These are phyloP conservation scores for Urosaurus nigricauda DNA, from an alignment of 2,797 vertebrate genomes.

Conservation along the genomic window DNA sequence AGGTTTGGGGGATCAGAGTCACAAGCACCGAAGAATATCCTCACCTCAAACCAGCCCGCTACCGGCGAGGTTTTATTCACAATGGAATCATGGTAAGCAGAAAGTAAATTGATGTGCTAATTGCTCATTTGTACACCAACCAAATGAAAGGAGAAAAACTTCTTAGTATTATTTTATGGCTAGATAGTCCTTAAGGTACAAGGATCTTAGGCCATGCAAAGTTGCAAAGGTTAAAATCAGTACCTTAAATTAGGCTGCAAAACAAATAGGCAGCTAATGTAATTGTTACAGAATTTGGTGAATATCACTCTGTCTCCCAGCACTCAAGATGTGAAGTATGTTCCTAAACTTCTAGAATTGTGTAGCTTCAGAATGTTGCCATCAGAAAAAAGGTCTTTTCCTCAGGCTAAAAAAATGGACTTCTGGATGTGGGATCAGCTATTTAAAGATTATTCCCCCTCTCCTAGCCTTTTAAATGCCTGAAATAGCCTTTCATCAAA, in stretches of 20 bases:
- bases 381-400: too few species aligned
- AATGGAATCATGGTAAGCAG: slow-evolving; percentile 93
- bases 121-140: not conserved
- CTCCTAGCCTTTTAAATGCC: too few species aligned
- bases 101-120: not conserved
- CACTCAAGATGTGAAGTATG: not conserved
- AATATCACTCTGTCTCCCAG: not conserved
- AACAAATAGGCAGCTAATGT: not conserved
- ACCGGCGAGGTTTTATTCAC: slow-evolving; percentile 95
- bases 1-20: slow-evolving; percentile 95
- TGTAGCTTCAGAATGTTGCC: too few species aligned
- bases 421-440: too few species aligned
- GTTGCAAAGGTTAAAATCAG: not conserved
- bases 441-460: too few species aligned
- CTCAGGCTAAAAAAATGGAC: too few species aligned
- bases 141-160: not conserved
- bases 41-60: slow-evolving; percentile 96
- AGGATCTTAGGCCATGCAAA: not conserved
- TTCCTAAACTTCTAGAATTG: too few species aligned
- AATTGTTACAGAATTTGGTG: slow-evolving; percentile 8
- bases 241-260: not conserved
- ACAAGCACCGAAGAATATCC: slow-evolving; percentile 99
- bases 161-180: not conserved
- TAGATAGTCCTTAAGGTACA: not conserved
- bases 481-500: too few species aligned